These are phyloP conservation scores for Ailuropoda melanoleuca DNA, from an alignment of 2,113 vertebrate species.

Conservation along the genomic window DNA sequence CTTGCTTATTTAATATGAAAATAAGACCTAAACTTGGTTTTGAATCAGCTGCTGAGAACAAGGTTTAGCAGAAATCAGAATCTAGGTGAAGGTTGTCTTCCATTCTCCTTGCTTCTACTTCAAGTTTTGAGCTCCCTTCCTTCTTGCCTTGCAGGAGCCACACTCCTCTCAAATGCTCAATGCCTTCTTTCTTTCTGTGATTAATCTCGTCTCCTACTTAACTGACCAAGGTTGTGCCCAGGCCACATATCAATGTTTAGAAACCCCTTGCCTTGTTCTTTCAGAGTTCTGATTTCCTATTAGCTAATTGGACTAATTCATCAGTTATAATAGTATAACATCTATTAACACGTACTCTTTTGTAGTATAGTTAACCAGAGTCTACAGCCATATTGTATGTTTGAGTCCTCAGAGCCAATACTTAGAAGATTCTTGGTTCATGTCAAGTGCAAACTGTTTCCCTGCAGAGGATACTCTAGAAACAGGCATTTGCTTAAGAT, in stretches of 20 bases:
- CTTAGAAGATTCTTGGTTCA: neutral
- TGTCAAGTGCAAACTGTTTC: neutral
- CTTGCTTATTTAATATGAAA: conserved; percentile 15
- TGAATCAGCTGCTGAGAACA: neutral
- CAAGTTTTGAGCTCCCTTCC: neutral
- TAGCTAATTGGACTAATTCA: neutral
- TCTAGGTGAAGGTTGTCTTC: neutral
- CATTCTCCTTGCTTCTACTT: neutral
- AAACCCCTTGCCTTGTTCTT: neutral
- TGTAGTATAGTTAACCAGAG: neutral
- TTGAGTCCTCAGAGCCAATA: neutral
- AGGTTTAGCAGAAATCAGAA: neutral
- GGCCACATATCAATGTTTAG: neutral
- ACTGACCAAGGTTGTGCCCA: neutral
- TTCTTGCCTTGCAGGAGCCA: neutral
- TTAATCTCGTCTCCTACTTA: neutral
- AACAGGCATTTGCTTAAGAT: neutral
- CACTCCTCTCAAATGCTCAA: neutral
- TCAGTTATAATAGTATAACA: neutral
- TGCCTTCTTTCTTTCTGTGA: neutral
- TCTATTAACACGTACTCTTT: neutral
- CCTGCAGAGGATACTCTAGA: neutral
- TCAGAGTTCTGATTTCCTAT: neutral
- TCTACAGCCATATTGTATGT: neutral
- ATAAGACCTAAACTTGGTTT: neutral